Percentiles rank a stretch among this genome's conserved stretches.
These are phyloP conservation scores for Nothoprocta pentlandii DNA, from an alignment of 2,113 vertebrate species.

Conservation along the genomic window DNA sequence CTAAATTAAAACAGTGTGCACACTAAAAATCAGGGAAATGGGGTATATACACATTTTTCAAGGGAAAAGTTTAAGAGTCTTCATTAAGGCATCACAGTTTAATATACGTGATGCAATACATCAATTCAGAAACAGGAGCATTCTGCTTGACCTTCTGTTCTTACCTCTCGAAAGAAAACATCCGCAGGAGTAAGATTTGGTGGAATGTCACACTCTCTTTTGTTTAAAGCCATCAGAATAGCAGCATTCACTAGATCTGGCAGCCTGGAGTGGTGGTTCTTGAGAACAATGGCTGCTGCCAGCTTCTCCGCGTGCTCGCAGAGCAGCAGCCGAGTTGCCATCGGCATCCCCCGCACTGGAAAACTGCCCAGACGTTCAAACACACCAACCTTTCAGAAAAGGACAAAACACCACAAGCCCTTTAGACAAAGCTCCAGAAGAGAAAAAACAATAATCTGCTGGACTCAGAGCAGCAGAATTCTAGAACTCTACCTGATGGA, in stretches of 20 bases:
- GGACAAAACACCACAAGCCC: neutral
- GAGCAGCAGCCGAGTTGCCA: conserved; percentile 90
- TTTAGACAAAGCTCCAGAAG: neutral
- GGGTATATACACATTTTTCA: neutral
- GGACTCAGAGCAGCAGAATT: neutral
- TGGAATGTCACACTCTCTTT: conserved; percentile 77
- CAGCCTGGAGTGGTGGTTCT: conserved; percentile 90
- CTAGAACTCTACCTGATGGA: conserved; percentile 84
- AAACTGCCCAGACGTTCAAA: conserved; percentile 85
- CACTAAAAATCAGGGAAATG: neutral
- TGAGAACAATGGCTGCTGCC: conserved; percentile 89
- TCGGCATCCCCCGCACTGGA: conserved; percentile 77
- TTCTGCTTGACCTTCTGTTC: neutral
- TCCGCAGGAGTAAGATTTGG: conserved; percentile 90
- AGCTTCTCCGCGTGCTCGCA: conserved; percentile 95
- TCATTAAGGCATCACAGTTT: neutral
- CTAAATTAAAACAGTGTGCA: neutral
- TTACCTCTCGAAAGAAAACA: conserved; percentile 96
- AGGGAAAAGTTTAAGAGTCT: neutral
- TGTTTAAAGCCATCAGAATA: conserved; percentile 82
- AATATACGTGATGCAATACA: rapidly evolving
- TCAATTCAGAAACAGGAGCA: neutral
- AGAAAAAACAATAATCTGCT: neutral
- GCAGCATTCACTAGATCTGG: conserved; percentile 88
- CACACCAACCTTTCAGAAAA: conserved; percentile 83